Conservation (phyloP, 2,888 invertebrate species). For the Drosophila flavopinicola region DNA sequence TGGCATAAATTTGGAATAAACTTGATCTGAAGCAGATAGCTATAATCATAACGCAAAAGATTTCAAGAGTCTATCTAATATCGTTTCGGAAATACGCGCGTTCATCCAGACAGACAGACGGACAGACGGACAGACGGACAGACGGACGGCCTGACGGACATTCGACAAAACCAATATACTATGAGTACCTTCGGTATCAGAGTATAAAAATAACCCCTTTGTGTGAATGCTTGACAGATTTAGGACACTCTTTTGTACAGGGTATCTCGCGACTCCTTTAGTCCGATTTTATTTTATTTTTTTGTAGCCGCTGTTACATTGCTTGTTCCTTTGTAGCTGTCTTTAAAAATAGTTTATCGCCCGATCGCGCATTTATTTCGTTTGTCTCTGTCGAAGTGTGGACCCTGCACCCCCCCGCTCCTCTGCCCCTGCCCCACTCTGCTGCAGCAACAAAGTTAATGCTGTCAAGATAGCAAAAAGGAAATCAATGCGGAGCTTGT, state of each 20-base stretch:
- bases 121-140: no score
- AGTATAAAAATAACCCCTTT: no score
- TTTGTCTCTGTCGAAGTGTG: slow-evolving; percentile 78
- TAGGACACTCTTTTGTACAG: slow-evolving; percentile 4
- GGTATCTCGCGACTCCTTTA: slow-evolving; percentile 7
- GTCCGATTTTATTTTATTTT: slow-evolving; percentile 24
- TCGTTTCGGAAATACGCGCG: no score
- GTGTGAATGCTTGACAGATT: no score
- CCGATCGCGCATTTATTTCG: slow-evolving; percentile 80
- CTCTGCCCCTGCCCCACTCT: slow-evolving; percentile 6
- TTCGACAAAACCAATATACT: no score
- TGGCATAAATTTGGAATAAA: no score
- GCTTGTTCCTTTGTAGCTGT: slow-evolving; percentile 67
- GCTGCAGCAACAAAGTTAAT: slow-evolving; percentile 56
- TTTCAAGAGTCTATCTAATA: no score
- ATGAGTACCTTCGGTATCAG: no score
- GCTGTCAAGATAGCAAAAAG: slow-evolving; percentile 78
- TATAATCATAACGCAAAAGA: no score
- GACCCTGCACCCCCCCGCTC: slow-evolving; percentile 24
- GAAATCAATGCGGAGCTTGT: slow-evolving; percentile 70
- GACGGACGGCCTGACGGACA: no score
- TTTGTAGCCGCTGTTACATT: slow-evolving; percentile 36
- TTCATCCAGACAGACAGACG: no score
- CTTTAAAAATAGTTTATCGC: slow-evolving; percentile 81
- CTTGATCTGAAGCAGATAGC: no score